These are phyloP conservation scores for Lumbricus terrestris DNA, from an alignment of 2,888 invertebrate species.

Conservation along the genomic window DNA sequence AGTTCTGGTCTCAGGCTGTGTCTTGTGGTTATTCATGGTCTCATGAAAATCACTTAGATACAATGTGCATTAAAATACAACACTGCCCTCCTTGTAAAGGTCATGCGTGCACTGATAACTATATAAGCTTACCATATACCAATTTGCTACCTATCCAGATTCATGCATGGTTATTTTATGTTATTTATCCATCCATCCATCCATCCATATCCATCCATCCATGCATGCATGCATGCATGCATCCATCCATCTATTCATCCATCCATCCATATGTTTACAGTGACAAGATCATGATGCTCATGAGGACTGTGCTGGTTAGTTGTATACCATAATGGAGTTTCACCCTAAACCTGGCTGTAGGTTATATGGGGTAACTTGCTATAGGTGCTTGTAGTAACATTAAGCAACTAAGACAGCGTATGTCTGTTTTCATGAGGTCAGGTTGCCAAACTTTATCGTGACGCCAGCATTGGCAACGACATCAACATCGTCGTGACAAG, in stretches of 20 bases:
- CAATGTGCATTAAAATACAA: too few species aligned
- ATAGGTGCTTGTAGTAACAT: not conserved
- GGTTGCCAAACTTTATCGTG: conserved; percentile 54
- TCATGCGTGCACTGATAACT: too few species aligned
- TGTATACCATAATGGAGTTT: not conserved
- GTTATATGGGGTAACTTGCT: not conserved
- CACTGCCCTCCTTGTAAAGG: too few species aligned
- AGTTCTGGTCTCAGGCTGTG: not conserved
- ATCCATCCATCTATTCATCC: not conserved
- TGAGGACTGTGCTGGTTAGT: not conserved
- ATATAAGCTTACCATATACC: too few species aligned
- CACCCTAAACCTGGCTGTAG: not conserved
- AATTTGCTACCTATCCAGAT: not conserved
- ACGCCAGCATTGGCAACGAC: conserved; percentile 82
- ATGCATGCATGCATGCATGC: too few species aligned
- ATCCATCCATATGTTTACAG: not conserved
- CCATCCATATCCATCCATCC: too few species aligned
- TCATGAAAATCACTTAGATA: not conserved
- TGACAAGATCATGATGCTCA: not conserved
- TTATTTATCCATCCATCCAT: not conserved
- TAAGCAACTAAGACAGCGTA: not conserved
- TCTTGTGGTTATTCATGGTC: not conserved
- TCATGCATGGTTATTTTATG: not conserved
- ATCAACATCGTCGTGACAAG: conserved; percentile 83
- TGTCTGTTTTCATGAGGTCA: conserved; percentile 34